Base-by-base conservation (phyloP, 2,888 invertebrate genomes). In the Drosophila longiperda region DNA sequence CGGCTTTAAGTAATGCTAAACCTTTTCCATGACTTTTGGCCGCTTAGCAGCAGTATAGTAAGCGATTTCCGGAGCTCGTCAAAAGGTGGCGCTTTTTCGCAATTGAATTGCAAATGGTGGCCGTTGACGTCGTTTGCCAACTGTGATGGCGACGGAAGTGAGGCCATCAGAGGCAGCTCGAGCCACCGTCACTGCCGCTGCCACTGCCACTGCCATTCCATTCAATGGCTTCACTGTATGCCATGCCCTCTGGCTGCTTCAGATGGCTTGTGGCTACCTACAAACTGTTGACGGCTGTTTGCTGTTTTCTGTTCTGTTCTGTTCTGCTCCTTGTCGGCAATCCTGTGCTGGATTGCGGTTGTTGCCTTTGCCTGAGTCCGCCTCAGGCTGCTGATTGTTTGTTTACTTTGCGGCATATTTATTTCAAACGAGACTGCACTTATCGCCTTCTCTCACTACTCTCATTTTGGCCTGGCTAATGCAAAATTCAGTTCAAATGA, bases 331-430 rank as follows among this genome's bases (percentile, higher is more conserved):
- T 55, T 50, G 42, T 68, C 32, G 58, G 48, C 32, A 29, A 29
- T 33, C 20, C 20, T 69, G 71, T 68, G 71, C 73, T 82, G 80
- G 73, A 73, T 76, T 87, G 83, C 74, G 88, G 86, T 83, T 76
- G 83, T 83, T 76, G 83, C 73, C 74, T 68, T 50, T 55, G 61
- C 64, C 64, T 54, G 63, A 50, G 53, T 26, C 52, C 32, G 50
- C 55, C 70, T 61, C 67, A 26, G 70, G 75, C 81, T 64, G 74
- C 71, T 77, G 81, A 86, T 88, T 88, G 87, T 83, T 88, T 89
- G 89, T 90, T 89, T 89, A 82, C 87, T 83, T 90, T 90, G 90
- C 83, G 89, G 89, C 87, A 90, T 90, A 90, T 90, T 90, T 90
- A 90, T 85, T 90, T 89, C 78, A 86, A 85, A 89, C 79, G 89